Base-by-base conservation (phyloP, 2,888 invertebrate genomes). In the Sinotaia quadrata region DNA sequence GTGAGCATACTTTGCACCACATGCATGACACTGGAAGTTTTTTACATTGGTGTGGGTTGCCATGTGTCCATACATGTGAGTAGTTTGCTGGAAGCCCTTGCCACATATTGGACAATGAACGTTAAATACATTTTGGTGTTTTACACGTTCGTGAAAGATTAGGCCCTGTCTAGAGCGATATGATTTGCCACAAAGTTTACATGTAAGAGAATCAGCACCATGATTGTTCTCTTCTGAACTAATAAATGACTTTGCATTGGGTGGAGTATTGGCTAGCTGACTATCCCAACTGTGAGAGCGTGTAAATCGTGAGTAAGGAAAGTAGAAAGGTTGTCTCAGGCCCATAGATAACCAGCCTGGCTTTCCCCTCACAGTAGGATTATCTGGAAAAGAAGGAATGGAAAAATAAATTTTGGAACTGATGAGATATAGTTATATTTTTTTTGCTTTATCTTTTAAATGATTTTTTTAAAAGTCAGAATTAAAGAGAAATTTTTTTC, bases 11-110 rank as follows among this genome's bases (percentile, higher is more conserved):
- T 67, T 59, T 34, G 67, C 52, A 4, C 73, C 73, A 59, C 73
- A 73, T 18, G 66, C 41, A 34, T 37, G 52, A 51, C 73, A 73
- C 36, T 68, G 49, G 51, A 58, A 73, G 51, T 73, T 60, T 52
- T 73, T 73, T 31, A 68, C 63, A 24, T 71, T 66, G 61, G 67
- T 65, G 60, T 73, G 73, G 27, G 71, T 37, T 27, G 71, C 69
- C 73, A 73, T 71, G 57, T 73, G 73, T 18, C 68, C 65, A 36
- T 68, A 68, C 65, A 73, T 56, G 51, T 71, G 73, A 21, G 73
- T 68, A 41, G 66, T 67, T 27, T 73, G 73, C 59, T 73, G 73
- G 61, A 73, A 73, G 15, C 73, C 73, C 41, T 73, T 73, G 37
- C 71, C 70, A 56, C 73, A 73, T n/a, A 71, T 56, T 18, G 63